phyloP scores from a whole-genome alignment of 2,888 invertebrate genomes.

The Margaritifera margaritifera region DNA sequence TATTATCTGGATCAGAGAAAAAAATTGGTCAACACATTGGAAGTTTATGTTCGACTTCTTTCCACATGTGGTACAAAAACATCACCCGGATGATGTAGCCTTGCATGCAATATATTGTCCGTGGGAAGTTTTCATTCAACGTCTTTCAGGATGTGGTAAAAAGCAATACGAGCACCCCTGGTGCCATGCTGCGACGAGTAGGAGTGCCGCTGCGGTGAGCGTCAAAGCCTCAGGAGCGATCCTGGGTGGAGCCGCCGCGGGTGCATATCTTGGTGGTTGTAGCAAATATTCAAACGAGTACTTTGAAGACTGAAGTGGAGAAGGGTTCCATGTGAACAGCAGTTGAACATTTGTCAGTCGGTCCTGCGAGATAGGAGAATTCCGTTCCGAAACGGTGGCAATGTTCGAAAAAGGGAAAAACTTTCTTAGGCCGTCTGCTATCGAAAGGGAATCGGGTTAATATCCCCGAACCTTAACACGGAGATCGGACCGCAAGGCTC shows the following conservation, averaged over 20 bases:
- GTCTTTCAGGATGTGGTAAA: no score
- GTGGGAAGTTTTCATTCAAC: no score
- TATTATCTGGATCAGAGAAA: no score
- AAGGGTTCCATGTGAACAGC: conserved; percentile 79
- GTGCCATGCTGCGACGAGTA: conserved; percentile 78
- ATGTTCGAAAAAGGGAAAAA: conserved; percentile 7
- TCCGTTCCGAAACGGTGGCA: conserved; percentile 48
- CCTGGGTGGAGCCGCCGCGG: conserved; percentile 74
- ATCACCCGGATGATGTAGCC: no score
- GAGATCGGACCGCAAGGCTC: conserved; percentile 77
- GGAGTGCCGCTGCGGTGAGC: conserved; percentile 76
- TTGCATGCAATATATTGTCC: no score
- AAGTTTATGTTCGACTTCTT: no score
- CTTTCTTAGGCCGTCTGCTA: conserved; percentile 22
- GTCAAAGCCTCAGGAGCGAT: conserved; percentile 78
- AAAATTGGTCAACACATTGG: no score
- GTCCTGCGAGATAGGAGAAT: conserved; percentile 61
- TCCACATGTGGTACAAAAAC: no score
- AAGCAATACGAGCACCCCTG: no score
- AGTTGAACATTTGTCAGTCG: conserved; percentile 61
- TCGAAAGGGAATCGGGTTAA: conserved; percentile 72
- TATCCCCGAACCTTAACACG: conserved; percentile 74
- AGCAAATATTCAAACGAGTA: conserved; percentile 82
- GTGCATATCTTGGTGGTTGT: conserved; percentile 81
- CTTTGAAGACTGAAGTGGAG: conserved; percentile 75